Evolutionary conservation across 2,888 invertebrate species (phyloP), one percentile per base, ranked within the genome.

Genomic region (Augiades crinisus): DNA sequence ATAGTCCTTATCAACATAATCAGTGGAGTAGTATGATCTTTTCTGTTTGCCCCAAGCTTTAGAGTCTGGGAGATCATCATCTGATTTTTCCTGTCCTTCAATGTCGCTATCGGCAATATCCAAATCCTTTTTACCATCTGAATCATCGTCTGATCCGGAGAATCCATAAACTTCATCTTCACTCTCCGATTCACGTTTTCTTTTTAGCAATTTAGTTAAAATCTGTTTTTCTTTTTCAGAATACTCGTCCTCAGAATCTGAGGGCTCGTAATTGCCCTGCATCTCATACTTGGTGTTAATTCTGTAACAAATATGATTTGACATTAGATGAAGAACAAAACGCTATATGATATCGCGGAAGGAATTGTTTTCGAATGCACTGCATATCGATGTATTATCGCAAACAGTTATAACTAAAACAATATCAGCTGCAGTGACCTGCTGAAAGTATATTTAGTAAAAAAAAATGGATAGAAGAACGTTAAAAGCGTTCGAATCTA

Each of bases 1-100:
- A 87, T 95, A 96, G 80, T 97, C 97, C 65, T 94, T 92, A 87
- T 98, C 98, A 10, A 96, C 93, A 80, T 95, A 97, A 85, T 98
- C 97, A 0, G 97, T 95, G 44, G 95, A 93, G 81, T 97, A 98
- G 75, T 93, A 98, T 24, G 92, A 91, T 53, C 89, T 91, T 65
- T 94, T 95, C 61, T 94, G 94, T 69, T 93, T 94, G 37, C 98
- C 98, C 98, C 98, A 98, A 13, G 97, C 96, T 80, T 94, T 94
- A 1, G 93, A 91, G 76, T 96, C 92, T 0, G 96, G 96, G 57
- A 96, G 83, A 67, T 93, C 92, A 72, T 93, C 92, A 65, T 94
- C 92, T 17, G 91, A 90, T 56, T 92, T 91, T 56, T 92, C 92
- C 60, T 93, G 92, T 0, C 94, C 94, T 74, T 96, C 96, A 6